These are phyloP conservation scores for Cephus pygmeus DNA, from an alignment of 2,888 invertebrate genomes.

Conservation along the genomic window DNA sequence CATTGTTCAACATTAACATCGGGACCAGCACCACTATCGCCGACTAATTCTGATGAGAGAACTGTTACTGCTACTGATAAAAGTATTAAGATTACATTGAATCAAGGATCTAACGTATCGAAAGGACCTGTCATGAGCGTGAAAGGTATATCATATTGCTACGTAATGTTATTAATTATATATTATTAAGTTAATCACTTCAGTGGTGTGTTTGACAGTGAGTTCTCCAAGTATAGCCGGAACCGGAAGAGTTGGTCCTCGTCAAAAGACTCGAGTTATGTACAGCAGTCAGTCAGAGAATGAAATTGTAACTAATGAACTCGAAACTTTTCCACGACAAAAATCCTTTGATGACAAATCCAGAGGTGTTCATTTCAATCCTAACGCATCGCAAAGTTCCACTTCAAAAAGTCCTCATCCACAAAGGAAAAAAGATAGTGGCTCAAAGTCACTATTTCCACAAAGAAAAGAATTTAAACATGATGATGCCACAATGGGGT, in stretches of 20 bases:
- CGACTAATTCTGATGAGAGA: slow-evolving; percentile 43
- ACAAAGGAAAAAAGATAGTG: slow-evolving; percentile 41
- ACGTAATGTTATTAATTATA: not conserved
- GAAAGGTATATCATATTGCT: slow-evolving; percentile 45
- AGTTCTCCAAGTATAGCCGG: slow-evolving; percentile 62
- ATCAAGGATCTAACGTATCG: slow-evolving; percentile 39
- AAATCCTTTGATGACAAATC: slow-evolving; percentile 53
- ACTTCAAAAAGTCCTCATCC: slow-evolving; percentile 45
- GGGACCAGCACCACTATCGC: slow-evolving; percentile 28
- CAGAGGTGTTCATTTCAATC: slow-evolving; percentile 33
- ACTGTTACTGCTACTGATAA: slow-evolving; percentile 49
- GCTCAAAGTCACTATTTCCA: slow-evolving; percentile 33
- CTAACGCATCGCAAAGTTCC: slow-evolving; percentile 31
- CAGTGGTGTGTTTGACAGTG: slow-evolving; percentile 47
- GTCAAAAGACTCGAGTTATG: slow-evolving; percentile 57
- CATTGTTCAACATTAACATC: slow-evolving; percentile 35
- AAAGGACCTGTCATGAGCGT: slow-evolving; percentile 58
- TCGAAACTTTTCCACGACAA: slow-evolving; percentile 38
- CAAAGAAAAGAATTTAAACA: slow-evolving; percentile 16
- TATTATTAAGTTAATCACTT: not conserved
- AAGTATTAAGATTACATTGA: slow-evolving; percentile 51
- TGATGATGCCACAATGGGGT: not conserved
- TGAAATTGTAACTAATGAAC: slow-evolving; percentile 38
- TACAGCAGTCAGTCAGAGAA: slow-evolving; percentile 57
- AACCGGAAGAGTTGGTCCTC: slow-evolving; percentile 64